Base-by-base conservation (phyloP, 2,113 vertebrate species). In the Plotosus lineatus region DNA sequence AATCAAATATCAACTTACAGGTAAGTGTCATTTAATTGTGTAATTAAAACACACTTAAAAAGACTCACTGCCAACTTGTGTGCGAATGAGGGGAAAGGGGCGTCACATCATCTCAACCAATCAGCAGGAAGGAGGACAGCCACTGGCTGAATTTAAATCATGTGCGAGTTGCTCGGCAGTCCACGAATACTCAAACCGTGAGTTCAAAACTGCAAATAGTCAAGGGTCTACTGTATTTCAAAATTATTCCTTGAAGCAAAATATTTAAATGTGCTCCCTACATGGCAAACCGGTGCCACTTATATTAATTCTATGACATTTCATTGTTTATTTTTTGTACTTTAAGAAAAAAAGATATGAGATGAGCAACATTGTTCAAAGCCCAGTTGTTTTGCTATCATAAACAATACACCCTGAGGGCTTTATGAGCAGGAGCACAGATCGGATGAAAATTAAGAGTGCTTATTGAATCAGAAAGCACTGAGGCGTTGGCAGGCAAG, bases 381-480 rank as follows among this genome's bases (percentile, higher is more conserved):
- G n/a, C 60, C 74, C 71, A 38, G 33, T 74, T 75, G 61, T 58
- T 68, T 55, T 48, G 14, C 26, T 56, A 33, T 71, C 4, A 7
- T 58, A 36, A 81, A 38, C 50, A 55, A 23, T 42, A 55, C 28
- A 42, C 56, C 40, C 79, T 23, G 44, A 33, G 53, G 58, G 79
- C 58, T 65, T 53, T 53, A 69, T 26, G 31, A 77, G 82, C 8
- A 33, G 26, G 65, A 68, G 58, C 10, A 33, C 61, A 72, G 51
- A 61, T 84, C 60, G 19, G 31, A 26, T 68, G 40, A 73, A 73
- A 78, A 74, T 74, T 12, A 81, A 75, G 26, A 23, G 9, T 33
- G 17, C 38, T 85, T 74, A 82, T 75, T 85, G 76, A 85, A 82
- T 85, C 33, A 69, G 65, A 38, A 60, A 82, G 53, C 61, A 21